Base-by-base conservation (phyloP, 2,113 vertebrate species). In the Oryzias curvinotus region DNA sequence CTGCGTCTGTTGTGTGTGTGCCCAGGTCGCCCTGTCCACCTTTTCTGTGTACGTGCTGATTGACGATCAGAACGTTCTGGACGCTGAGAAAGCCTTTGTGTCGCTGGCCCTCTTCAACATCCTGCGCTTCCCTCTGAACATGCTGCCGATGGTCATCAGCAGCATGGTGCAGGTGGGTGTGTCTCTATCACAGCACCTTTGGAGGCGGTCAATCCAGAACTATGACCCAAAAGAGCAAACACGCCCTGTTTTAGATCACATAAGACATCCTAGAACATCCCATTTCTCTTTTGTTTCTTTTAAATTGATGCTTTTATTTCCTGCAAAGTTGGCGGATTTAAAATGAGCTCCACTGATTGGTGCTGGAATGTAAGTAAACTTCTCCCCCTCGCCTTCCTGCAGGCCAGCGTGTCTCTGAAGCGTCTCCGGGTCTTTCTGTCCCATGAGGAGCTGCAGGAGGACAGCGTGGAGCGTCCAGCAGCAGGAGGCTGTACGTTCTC, bases 71-170 rank as follows among this genome's bases (percentile, higher is more conserved):
- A 92, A 96, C 3, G 3, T 97, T 43, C 79, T 98, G 44, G 95
- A 97, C 28, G 96, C 96, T 17, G 88, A 97, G 91, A 98, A 93
- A 76, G 96, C 96, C 7, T 98, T 98, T 19, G 94, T 96, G 60
- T 96, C 96, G 0, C 78, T 95, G 68, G 94, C 96, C 0, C 90
- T 96, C n/a, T 98, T 96, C 91, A 98, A 98, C 87, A 98, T 98
- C 83, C 93, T 98, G 44, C 92, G 96, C 1, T 98, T 98, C 26
- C 95, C 96, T 45, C 81, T 97, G 65, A 96, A 95, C 85, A 95
- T 98, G 85, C 88, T 99, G 56, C 96, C 97, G 0, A 95, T 98
- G 96, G 96, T 99, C 77, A 98, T 99, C 87, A 98, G 96, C 85
- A 98, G 90, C 68, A 94, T 98, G 13, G 97, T 98, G 57, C 96